Evolutionary conservation across 2,888 invertebrate species (phyloP).

Genomic region (Chloroclysta siterata): DNA sequence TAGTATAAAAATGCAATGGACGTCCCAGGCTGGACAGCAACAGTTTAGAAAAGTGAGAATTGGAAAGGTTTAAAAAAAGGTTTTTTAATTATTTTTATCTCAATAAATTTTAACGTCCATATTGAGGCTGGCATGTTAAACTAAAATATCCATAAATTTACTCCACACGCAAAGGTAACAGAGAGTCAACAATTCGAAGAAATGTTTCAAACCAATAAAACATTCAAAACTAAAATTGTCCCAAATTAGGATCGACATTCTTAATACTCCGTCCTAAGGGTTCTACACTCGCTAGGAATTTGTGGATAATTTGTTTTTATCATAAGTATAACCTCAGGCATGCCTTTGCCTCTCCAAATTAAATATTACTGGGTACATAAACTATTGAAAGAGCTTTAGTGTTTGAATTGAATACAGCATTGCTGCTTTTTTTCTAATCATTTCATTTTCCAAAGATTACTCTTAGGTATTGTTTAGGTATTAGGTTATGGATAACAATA

Average conservation of each 20-base stretch:
- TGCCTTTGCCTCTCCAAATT: conserved; percentile 5
- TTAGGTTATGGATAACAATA: too few relatives aligned
- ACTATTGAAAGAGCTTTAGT: background rate
- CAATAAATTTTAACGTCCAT: too few relatives aligned
- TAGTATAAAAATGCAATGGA: too few relatives aligned
- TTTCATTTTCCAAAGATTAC: too few relatives aligned
- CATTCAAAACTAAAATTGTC: conserved; percentile 38
- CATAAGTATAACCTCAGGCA: conserved; percentile 51
- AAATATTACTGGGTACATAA: background rate
- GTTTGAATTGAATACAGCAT: background rate
- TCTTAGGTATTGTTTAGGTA: too few relatives aligned
- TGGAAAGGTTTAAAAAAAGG: too few relatives aligned
- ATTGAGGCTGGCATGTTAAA: too few relatives aligned
- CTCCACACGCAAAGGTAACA: background rate
- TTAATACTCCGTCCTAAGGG: conserved; percentile 53
- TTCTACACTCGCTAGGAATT: conserved; percentile 51
- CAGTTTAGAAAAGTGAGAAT: too few relatives aligned
- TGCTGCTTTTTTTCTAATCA: too few relatives aligned
- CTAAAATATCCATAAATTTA: too few relatives aligned
- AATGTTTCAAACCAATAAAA: conserved; percentile 18
- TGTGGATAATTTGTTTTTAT: conserved; percentile 65
- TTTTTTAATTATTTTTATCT: too few relatives aligned
- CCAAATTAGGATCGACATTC: conserved; percentile 47
- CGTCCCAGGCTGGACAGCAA: too few relatives aligned
- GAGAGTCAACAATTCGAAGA: conserved; percentile 6